phyloP scores from a whole-genome alignment of 1,140 invertebrate species.

The Drosophila leontia region DNA sequence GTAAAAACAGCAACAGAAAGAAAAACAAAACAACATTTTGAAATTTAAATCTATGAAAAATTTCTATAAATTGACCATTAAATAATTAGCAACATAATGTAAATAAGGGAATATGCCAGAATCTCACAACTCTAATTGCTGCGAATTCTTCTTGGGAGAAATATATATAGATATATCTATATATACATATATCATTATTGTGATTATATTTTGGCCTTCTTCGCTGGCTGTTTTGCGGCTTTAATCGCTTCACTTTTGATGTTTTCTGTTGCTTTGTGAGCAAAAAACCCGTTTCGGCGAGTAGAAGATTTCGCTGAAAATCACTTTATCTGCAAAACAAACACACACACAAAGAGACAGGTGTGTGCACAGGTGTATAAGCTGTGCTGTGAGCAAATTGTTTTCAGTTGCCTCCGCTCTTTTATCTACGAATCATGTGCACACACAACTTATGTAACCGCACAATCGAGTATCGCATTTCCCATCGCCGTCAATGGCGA shows the following conservation, averaged over 20 bases:
- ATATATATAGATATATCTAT: not conserved
- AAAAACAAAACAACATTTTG: constrained; percentile 22
- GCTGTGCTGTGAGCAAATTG: constrained; percentile 15
- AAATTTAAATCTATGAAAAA: constrained; percentile 48
- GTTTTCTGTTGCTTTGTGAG: constrained; percentile 27
- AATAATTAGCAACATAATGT: constrained; percentile 62
- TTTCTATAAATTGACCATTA: constrained; percentile 56
- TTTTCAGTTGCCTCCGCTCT: constrained; percentile 33
- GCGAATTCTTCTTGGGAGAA: not conserved
- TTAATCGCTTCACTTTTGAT: constrained; percentile 20
- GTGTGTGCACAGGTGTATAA: constrained; percentile 11
- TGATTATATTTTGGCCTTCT: constrained; percentile 46
- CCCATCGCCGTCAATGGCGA: constrained; percentile 33
- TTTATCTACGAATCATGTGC: constrained; percentile 74
- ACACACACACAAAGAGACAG: not conserved
- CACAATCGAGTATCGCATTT: constrained; percentile 72
- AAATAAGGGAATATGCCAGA: not conserved
- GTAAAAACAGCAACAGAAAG: not conserved
- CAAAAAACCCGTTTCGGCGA: constrained; percentile 53
- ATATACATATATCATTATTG: constrained; percentile 24
- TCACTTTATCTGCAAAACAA: constrained; percentile 41
- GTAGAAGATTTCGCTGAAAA: constrained; percentile 53
- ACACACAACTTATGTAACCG: constrained; percentile 68
- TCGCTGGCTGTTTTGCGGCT: constrained; percentile 28
- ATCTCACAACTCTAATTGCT: constrained; percentile 6